A percentile compares a stretch with the other conserved stretches of the same genome.
Conservation (phyloP, 2,888 invertebrate genomes). For the Cynaeus angustus region DNA sequence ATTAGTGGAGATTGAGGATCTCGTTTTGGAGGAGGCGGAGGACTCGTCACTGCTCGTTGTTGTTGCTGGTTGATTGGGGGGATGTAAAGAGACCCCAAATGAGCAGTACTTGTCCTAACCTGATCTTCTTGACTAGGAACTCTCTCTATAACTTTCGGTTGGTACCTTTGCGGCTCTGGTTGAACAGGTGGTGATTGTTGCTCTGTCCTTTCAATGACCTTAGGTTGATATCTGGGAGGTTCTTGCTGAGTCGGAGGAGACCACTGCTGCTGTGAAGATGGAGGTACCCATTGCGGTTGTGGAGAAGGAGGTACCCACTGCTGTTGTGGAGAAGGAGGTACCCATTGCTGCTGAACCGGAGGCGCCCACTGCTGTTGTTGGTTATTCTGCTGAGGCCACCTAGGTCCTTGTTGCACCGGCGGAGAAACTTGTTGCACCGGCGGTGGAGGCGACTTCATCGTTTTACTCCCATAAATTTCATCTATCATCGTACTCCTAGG, state of each 20-base stretch:
- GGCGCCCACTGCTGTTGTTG: slow-evolving; percentile 59
- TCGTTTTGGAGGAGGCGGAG: slow-evolving; percentile 60
- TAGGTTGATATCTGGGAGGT: slow-evolving; percentile 60
- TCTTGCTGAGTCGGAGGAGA: slow-evolving; percentile 41
- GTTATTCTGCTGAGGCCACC: slow-evolving; percentile 9
- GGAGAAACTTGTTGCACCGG: slow-evolving; percentile 47
- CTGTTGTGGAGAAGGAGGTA: too few relatives aligned
- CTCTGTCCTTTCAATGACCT: slow-evolving; percentile 56
- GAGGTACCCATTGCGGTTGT: slow-evolving; percentile 59
- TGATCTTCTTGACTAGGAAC: slow-evolving; percentile 52
- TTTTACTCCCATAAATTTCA: slow-evolving; percentile 57
- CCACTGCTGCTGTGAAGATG: slow-evolving; percentile 53
- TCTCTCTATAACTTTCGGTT: slow-evolving; percentile 62
- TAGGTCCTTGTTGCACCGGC: slow-evolving; percentile 36
- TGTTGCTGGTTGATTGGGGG: slow-evolving; percentile 69
- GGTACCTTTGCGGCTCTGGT: slow-evolving; percentile 51
- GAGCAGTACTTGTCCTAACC: slow-evolving; percentile 63
- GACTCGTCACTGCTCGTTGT: slow-evolving; percentile 54
- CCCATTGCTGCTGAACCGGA: slow-evolving; percentile 32
- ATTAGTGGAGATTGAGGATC: slow-evolving; percentile 60
- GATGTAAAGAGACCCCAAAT: slow-evolving; percentile 75
- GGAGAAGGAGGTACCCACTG: slow-evolving; percentile 57
- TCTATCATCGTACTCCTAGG: slow-evolving; percentile 64
- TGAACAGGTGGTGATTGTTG: slow-evolving; percentile 28
- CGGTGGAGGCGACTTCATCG: slow-evolving; percentile 69